These are phyloP conservation scores for Lutra lutra DNA, from an alignment of 2,797 vertebrate species.

Conservation along the genomic window DNA sequence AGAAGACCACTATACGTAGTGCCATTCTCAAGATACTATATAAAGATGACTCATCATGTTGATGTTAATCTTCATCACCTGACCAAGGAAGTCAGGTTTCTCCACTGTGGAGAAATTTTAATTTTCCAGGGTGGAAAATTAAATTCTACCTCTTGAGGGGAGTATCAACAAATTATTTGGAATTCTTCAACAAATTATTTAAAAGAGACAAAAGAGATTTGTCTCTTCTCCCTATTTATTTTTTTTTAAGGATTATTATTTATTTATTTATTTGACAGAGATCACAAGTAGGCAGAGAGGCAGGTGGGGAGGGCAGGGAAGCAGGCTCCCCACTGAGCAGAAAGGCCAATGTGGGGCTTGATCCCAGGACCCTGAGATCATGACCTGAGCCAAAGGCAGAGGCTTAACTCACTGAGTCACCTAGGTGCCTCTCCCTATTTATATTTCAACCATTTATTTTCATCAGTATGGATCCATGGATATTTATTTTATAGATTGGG, in stretches of 20 bases:
- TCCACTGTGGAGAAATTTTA: background rate
- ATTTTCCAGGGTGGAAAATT: background rate
- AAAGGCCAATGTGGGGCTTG: too few species aligned
- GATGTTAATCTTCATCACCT: background rate
- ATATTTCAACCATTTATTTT: constrained; percentile 23
- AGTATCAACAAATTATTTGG: background rate
- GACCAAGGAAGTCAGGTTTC: background rate
- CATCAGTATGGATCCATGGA: background rate
- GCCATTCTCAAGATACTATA: background rate
- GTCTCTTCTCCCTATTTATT: background rate
- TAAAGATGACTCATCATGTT: background rate
- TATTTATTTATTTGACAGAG: too few species aligned
- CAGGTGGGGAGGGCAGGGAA: too few species aligned
- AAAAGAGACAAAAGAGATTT: background rate
- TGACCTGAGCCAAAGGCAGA: too few species aligned
- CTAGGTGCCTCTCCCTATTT: background rate
- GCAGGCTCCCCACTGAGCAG: too few species aligned
- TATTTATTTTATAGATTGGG: constrained; percentile 23
- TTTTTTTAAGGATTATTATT: background rate
- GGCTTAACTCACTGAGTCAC: too few species aligned
- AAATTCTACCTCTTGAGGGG: background rate
- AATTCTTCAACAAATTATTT: background rate
- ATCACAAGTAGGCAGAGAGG: too few species aligned
- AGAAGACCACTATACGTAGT: background rate
- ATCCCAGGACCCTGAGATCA: too few species aligned